Percentiles rank a stretch among this genome's conserved stretches.
phyloP scores from a whole-genome alignment of 2,113 vertebrate species.

The Notarius lentiginosus region DNA sequence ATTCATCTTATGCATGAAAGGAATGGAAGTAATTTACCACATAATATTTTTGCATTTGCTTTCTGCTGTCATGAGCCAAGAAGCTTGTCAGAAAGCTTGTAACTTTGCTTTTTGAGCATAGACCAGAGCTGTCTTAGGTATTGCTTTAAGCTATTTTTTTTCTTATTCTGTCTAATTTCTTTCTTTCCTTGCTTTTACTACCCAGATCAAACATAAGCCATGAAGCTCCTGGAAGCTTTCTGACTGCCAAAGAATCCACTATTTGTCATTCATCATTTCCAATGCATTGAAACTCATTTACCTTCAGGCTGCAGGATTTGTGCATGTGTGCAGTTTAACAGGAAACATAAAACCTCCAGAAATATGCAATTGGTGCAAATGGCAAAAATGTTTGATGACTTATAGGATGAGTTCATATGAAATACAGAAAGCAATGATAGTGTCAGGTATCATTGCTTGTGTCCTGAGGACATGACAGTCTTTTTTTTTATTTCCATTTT shows the following conservation, averaged over 20 bases:
- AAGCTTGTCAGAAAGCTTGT: constrained; percentile 67
- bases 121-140: constrained; percentile 65
- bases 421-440: constrained; percentile 54
- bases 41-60: constrained; percentile 47
- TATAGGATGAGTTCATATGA: constrained; percentile 62
- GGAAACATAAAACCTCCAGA: constrained; percentile 58
- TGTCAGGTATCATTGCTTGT: constrained; percentile 60
- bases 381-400: constrained; percentile 70
- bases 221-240: constrained; percentile 71
- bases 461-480: constrained; percentile 55
- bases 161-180: constrained; percentile 42
- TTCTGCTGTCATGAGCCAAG: constrained; percentile 66
- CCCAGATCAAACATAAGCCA: constrained; percentile 71
- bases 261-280: constrained; percentile 71
- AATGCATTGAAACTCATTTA: constrained; percentile 70
- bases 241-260: constrained; percentile 68
- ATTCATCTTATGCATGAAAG: constrained; percentile 64
- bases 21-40: constrained; percentile 66
- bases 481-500: constrained; percentile 60
- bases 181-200: constrained; percentile 57
- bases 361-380: constrained; percentile 54
- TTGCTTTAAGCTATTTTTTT: constrained; percentile 45
- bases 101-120: constrained; percentile 59
- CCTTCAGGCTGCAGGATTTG: constrained; percentile 66
- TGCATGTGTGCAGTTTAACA: constrained; percentile 59